Evolutionary conservation across 2,113 vertebrate genomes (phyloP).

Genomic region (Zosterops lateralis): DNA sequence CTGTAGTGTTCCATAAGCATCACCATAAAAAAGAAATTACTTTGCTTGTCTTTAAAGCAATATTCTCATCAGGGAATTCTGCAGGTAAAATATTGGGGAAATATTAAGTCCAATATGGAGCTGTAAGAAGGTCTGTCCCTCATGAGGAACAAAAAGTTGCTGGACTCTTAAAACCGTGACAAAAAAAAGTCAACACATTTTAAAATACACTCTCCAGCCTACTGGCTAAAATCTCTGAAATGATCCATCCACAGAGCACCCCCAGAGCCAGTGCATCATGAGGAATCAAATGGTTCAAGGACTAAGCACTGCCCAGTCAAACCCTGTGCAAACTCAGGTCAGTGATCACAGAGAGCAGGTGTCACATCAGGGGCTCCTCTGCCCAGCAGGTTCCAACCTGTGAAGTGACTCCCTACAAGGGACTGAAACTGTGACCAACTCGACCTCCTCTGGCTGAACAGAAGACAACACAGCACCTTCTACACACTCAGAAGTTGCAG

Average conservation of each 20-base stretch:
- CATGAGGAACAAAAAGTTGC: background rate
- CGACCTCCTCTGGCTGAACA: background rate
- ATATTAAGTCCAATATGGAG: fast-evolving
- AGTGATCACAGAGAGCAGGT: background rate
- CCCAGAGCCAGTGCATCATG: background rate
- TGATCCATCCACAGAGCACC: background rate
- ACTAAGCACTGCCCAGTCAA: background rate
- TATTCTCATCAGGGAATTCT: background rate
- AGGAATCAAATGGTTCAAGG: background rate
- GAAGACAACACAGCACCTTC: background rate
- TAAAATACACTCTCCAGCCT: background rate
- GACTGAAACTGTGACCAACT: background rate
- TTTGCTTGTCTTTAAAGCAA: background rate
- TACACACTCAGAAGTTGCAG: background rate
- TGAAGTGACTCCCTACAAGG: background rate
- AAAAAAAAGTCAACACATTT: background rate
- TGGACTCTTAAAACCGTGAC: background rate
- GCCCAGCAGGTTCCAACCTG: background rate
- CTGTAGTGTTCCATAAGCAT: background rate
- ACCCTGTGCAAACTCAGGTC: background rate
- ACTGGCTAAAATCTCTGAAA: background rate
- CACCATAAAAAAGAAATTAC: background rate
- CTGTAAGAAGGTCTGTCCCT: background rate
- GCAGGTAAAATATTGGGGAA: background rate
- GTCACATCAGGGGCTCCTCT: background rate